Percentiles rank a stretch among this genome's conserved stretches.
Evolutionary conservation across 1,140 invertebrate genomes (phyloP).

Genomic region (Magallana angulata): DNA sequence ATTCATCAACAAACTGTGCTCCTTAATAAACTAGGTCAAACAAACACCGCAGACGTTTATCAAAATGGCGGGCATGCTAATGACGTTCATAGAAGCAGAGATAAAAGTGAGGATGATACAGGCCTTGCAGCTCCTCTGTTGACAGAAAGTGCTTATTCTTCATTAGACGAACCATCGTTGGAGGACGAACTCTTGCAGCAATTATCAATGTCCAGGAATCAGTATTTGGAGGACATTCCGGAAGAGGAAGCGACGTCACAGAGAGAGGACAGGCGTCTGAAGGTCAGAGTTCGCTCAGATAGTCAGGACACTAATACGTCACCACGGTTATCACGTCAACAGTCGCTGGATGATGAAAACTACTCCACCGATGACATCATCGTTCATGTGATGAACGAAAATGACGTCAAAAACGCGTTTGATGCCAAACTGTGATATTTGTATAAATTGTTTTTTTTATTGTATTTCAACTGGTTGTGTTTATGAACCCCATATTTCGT

Average conservation of each 20-base stretch:
- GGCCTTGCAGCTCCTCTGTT: neutral
- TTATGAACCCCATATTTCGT: no score
- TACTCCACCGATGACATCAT: slow-evolving; percentile 37
- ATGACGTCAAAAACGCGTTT: neutral
- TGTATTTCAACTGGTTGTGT: neutral
- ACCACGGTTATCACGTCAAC: slow-evolving; percentile 27
- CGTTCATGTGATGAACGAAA: neutral
- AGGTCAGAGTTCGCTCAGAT: neutral
- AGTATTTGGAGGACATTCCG: slow-evolving; percentile 53
- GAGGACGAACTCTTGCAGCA: slow-evolving; percentile 1
- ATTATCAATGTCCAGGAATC: neutral
- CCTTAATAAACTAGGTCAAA: slow-evolving; percentile 32
- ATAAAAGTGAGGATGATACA: slow-evolving; percentile 26
- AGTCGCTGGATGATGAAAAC: slow-evolving; percentile 30
- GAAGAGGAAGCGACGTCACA: slow-evolving; percentile 50
- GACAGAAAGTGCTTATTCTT: slow-evolving; percentile 43
- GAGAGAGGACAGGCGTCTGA: neutral
- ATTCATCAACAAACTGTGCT: slow-evolving; percentile 56
- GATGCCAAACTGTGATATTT: slow-evolving; percentile 15
- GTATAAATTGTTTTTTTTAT: no score
- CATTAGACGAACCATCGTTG: slow-evolving; percentile 12
- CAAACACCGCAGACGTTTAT: slow-evolving; percentile 13
- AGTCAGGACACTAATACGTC: slow-evolving; percentile 19
- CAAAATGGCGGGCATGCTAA: neutral
- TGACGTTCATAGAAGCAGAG: neutral